phyloP scores from a whole-genome alignment of 2,113 vertebrate species.

The Calyptomena viridis region DNA sequence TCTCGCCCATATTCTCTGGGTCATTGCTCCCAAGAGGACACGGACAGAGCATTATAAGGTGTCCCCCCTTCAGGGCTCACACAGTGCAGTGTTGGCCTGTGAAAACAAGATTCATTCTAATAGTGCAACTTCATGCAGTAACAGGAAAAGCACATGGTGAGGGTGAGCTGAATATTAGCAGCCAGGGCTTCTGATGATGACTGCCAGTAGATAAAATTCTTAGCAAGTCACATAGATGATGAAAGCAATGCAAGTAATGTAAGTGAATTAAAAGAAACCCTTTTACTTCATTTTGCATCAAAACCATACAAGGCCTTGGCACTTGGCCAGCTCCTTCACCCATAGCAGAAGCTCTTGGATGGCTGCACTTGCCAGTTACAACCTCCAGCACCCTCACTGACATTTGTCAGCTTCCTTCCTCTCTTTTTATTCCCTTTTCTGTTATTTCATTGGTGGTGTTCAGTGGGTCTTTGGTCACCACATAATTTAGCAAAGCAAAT shows the following conservation, averaged over 20 bases:
- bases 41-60: background rate
- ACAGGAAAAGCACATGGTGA: background rate
- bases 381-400: background rate
- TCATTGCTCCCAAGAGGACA: background rate
- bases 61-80: background rate
- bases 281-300: background rate
- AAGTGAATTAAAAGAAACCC: background rate
- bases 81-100: background rate
- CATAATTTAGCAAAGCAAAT: background rate
- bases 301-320: background rate
- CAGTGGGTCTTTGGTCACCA: background rate
- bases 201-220: background rate
- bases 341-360: background rate
- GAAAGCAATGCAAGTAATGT: background rate
- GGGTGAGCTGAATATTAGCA: background rate
- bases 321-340: background rate
- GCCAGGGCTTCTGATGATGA: background rate
- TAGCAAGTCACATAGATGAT: background rate
- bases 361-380: background rate
- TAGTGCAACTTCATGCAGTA: background rate
- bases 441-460: background rate
- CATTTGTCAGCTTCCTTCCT: slow-evolving; percentile 3
- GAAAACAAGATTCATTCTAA: background rate
- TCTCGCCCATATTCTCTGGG: background rate
- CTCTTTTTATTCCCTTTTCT: background rate